These are phyloP conservation scores for Axea sp. DNA, from an alignment of 2,888 invertebrate species.

Conservation along the genomic window DNA sequence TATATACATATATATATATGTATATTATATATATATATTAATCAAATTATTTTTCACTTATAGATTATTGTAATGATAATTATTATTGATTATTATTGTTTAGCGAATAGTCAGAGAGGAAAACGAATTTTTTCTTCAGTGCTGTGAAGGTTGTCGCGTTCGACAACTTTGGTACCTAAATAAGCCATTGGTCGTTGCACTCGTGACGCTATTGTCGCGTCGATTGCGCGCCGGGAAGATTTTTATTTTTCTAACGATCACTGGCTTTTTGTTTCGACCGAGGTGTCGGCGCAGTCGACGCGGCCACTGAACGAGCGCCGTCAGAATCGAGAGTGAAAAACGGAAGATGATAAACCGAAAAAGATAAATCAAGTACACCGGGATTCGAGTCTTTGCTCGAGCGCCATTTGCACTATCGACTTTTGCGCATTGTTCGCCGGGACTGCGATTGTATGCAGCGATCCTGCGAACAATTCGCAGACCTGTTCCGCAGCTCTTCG, in stretches of 20 bases:
- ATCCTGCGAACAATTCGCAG: slow-evolving; percentile 38
- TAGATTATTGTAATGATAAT: slow-evolving; percentile 72
- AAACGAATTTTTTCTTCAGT: slow-evolving; percentile 71
- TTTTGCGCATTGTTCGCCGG: slow-evolving; percentile 40
- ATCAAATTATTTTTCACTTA: slow-evolving; percentile 78
- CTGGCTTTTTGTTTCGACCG: slow-evolving; percentile 1
- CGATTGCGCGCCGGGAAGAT: slow-evolving; percentile 24
- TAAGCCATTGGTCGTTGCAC: slow-evolving; percentile 71
- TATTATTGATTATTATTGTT: slow-evolving; percentile 70
- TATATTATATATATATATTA: slow-evolving; percentile 64
- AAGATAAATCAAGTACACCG: slow-evolving; percentile 15
- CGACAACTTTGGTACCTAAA: slow-evolving; percentile 73
- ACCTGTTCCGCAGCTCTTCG: slow-evolving; percentile 65
- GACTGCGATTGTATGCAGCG: background rate
- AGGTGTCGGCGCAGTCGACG: slow-evolving; percentile 9
- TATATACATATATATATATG: no score
- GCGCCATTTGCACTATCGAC: slow-evolving; percentile 53
- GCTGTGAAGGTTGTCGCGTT: slow-evolving; percentile 77
- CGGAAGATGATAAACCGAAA: slow-evolving; percentile 1
- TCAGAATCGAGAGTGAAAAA: slow-evolving; percentile 10
- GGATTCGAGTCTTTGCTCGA: slow-evolving; percentile 61
- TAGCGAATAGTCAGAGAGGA: slow-evolving; percentile 74
- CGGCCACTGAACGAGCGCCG: slow-evolving; percentile 1
- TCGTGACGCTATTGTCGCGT: slow-evolving; percentile 23
- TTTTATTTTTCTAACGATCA: slow-evolving; percentile 32